phyloP scores from a whole-genome alignment of 2,113 vertebrate species.

The Carassius carassius region DNA sequence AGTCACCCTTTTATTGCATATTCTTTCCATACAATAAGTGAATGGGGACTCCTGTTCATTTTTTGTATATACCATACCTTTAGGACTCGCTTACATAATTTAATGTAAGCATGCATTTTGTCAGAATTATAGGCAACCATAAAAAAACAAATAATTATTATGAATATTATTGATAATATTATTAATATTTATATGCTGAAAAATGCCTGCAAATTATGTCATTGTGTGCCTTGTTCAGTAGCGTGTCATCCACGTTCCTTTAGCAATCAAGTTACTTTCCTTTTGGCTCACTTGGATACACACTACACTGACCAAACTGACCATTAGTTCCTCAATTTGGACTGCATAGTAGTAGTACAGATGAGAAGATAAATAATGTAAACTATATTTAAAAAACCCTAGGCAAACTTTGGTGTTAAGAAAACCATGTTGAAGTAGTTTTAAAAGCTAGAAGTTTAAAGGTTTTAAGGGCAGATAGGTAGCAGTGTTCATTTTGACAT shows the following conservation, averaged over 20 bases:
- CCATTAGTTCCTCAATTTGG: neutral
- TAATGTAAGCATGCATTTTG: neutral
- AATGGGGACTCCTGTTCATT: neutral
- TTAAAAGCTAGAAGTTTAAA: neutral
- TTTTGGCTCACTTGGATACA: slow-evolving; percentile 19
- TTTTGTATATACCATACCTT: neutral
- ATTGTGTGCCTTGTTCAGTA: neutral
- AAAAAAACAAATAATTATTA: neutral
- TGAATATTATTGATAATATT: neutral
- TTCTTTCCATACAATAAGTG: neutral
- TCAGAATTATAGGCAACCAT: neutral
- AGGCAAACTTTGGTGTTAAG: neutral
- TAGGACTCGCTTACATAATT: neutral
- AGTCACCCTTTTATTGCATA: neutral
- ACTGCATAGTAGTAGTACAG: neutral
- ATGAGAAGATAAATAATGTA: neutral
- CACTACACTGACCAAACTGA: neutral
- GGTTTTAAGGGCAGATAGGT: too few species aligned
- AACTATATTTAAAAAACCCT: neutral
- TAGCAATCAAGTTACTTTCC: slow-evolving; percentile 46
- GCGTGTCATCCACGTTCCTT: neutral
- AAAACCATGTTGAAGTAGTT: neutral
- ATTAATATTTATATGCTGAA: neutral
- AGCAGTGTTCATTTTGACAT: too few species aligned
- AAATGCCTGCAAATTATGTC: neutral